Base-by-base conservation (phyloP, 30 jellyfish, hydroid and myxozoan species). In the Hydra vulgaris region DNA sequence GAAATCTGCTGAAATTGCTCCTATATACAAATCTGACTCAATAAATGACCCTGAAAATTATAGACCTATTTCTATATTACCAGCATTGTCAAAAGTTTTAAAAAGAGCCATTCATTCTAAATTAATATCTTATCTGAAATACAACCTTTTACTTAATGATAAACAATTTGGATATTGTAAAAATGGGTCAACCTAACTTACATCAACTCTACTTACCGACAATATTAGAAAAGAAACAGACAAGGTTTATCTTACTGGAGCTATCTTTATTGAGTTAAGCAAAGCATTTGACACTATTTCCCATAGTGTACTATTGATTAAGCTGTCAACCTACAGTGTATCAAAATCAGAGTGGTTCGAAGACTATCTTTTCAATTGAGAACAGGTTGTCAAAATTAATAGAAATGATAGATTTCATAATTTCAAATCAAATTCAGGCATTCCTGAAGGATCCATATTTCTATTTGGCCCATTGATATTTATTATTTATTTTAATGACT, bases 231-330 rank as follows among this genome's bases (percentile, higher is more conserved):
- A 54, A 81, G 72, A 20, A 52, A 56, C 72, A 66, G 74, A 81
- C 84, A 70, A 84, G 70, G 85, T 82, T 76, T 72, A 69, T 52
- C 86, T 79, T 19, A 83, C 73, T 18, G 89, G 89, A 17, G 90
- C 90, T 26, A 84, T 78, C 73, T 79, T 66, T 78, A 67, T 84
- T 18, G 94, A 84, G 52, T 83, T 71, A 17, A 79, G 89, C 25
- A 85, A 85, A 56, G 95, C 95, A 52, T 85, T 84, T 84, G 94
- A 84, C 71, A 84, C 88, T n/a, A 78, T 78, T 53, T 74, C 72
- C 79, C 89, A 84, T 53, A 25, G 82, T 70, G 77, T 53, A 76
- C 68, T 83, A 81, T 27, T 83, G 66, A 75, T 74, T 81, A 84
- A 77, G 75, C 84, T 84, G 7, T 79, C 89, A 77, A 66, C 85